These are phyloP conservation scores for Eucera pruinosa DNA, from an alignment of 2,888 invertebrate species.

Conservation along the genomic window DNA sequence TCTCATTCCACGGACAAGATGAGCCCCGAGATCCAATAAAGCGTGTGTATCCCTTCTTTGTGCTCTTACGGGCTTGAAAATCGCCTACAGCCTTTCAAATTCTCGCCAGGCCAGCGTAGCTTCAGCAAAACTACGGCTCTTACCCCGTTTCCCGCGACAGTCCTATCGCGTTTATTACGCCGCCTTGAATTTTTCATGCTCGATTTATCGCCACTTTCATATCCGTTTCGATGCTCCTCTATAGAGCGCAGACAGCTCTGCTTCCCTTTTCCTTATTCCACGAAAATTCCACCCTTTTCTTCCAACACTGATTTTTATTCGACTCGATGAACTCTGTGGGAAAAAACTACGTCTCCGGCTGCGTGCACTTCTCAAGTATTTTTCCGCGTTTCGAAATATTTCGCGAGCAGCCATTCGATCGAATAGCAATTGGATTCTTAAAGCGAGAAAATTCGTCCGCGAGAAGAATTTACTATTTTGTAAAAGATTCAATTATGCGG, in stretches of 20 bases:
- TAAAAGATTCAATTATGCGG: too few species aligned
- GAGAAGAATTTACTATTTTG: too few species aligned
- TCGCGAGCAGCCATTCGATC: too few species aligned
- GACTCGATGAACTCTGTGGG: background rate
- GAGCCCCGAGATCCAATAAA: slow-evolving; percentile 58
- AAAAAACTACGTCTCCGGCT: background rate
- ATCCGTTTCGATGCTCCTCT: background rate
- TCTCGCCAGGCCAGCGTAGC: slow-evolving; percentile 43
- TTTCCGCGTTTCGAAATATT: too few species aligned
- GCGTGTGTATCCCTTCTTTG: slow-evolving; percentile 48
- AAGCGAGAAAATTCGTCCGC: too few species aligned
- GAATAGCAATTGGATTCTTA: too few species aligned
- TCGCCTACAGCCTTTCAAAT: slow-evolving; percentile 59
- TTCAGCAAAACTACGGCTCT: slow-evolving; percentile 39
- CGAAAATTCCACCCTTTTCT: background rate
- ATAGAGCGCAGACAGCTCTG: too few species aligned
- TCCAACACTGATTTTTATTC: background rate
- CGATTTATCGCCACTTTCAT: slow-evolving; percentile 31
- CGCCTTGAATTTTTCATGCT: slow-evolving; percentile 25
- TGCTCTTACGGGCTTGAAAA: slow-evolving; percentile 35
- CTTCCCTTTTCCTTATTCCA: background rate
- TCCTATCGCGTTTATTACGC: slow-evolving; percentile 25
- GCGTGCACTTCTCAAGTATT: background rate
- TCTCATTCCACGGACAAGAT: slow-evolving; percentile 46
- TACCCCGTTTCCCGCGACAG: background rate